A percentile compares a stretch with the other conserved stretches of the same genome.
These are phyloP conservation scores for Drosophila flavopinicola DNA, from an alignment of 2,888 invertebrate species.

Conservation along the genomic window DNA sequence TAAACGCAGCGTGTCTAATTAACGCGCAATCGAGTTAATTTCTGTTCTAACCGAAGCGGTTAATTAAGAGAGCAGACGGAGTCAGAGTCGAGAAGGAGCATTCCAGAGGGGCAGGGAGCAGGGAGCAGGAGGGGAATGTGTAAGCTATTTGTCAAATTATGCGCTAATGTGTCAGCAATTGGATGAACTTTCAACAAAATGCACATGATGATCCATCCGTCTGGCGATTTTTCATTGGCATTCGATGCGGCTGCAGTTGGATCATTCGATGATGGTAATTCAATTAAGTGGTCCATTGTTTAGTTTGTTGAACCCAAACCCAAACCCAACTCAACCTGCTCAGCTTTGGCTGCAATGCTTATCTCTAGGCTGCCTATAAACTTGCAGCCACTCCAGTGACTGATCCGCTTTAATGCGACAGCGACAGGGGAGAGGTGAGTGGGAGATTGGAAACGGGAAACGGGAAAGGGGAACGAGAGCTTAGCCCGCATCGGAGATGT, in stretches of 20 bases:
- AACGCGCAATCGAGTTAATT: slow-evolving; percentile 80
- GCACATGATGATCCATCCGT: slow-evolving; percentile 45
- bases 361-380: slow-evolving; percentile 42
- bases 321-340: slow-evolving; percentile 11
- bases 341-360: slow-evolving; percentile 28
- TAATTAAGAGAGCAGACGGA: slow-evolving; percentile 71
- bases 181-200: slow-evolving; percentile 47
- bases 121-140: slow-evolving; percentile 5
- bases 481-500: slow-evolving; percentile 64
- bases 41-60: slow-evolving; percentile 73
- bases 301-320: slow-evolving; percentile 68
- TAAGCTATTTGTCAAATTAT: slow-evolving; percentile 63
- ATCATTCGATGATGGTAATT: slow-evolving; percentile 60
- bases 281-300: slow-evolving; percentile 70
- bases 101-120: neutral
- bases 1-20: slow-evolving; percentile 75
- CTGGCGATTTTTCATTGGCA: slow-evolving; percentile 54
- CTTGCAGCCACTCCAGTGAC: slow-evolving; percentile 44
- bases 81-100: slow-evolving; percentile 10
- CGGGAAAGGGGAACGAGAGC: slow-evolving; percentile 16
- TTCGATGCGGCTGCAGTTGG: slow-evolving; percentile 40
- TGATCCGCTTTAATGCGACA: slow-evolving; percentile 66
- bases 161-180: slow-evolving; percentile 70
- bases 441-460: neutral
- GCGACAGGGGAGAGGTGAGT: neutral